Evolutionary conservation across 2,888 invertebrate genomes (phyloP).

Genomic region (Hydriomena furcata): DNA sequence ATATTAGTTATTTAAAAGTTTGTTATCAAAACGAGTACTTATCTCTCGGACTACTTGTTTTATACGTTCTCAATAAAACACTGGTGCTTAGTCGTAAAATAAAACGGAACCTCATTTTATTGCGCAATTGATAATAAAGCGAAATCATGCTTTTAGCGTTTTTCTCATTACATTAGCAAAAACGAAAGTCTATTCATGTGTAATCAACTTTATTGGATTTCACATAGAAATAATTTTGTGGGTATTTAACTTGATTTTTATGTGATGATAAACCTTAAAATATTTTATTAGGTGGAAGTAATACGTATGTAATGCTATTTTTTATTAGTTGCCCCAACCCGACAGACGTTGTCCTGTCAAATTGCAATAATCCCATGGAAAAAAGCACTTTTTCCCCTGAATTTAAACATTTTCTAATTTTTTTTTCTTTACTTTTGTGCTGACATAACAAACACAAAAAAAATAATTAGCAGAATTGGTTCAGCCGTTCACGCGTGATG

Average conservation of each 20-base stretch:
- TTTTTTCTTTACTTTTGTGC: too few species aligned
- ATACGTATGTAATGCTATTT: not conserved
- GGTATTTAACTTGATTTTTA: too few species aligned
- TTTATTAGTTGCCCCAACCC: too few species aligned
- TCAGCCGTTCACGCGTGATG: too few species aligned
- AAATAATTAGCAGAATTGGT: too few species aligned
- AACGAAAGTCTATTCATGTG: constrained; percentile 17
- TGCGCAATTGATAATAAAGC: constrained; percentile 25
- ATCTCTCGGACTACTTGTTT: constrained; percentile 11
- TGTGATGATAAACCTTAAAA: constrained; percentile 17
- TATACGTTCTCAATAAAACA: constrained; percentile 26
- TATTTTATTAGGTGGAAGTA: constrained; percentile 11
- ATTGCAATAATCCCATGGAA: too few species aligned
- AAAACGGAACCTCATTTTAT: constrained; percentile 23
- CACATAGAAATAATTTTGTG: constrained; percentile 16
- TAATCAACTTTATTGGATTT: constrained; percentile 26
- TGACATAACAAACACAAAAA: too few species aligned
- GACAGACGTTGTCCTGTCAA: not conserved
- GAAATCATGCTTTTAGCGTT: constrained; percentile 25
- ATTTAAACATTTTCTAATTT: too few species aligned
- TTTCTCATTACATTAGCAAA: constrained; percentile 26
- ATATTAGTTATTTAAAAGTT: too few species aligned
- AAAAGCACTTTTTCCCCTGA: too few species aligned
- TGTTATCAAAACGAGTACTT: not conserved
- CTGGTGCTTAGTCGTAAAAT: constrained; percentile 23